Base-by-base conservation (phyloP, 2,888 invertebrate genomes). In the Nebria brevicollis region DNA sequence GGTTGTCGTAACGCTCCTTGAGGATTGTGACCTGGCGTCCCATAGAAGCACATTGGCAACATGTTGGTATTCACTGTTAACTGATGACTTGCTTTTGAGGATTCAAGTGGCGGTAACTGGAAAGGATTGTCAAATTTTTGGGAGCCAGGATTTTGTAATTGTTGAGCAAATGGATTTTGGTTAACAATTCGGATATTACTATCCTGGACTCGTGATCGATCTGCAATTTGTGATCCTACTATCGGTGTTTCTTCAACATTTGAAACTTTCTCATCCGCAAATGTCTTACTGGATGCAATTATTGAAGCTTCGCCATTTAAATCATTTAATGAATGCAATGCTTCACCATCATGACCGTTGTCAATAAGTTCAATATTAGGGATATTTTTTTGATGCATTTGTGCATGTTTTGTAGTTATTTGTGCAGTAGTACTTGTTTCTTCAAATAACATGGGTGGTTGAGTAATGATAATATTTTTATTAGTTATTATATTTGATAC, bases 11-110 rank as follows among this genome's bases (percentile, higher is more conserved):
- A 42, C 11, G 66, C 66, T 54, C 54, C 54, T 20, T 65, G 42
- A n/a, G 72, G 34, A 72, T 77, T 81, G 25, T 77, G 73, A 72
- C 42, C 72, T 1, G 81, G 81, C 11, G 20, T 2, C 1, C 81
- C 81, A 66, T 81, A 81, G 15, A 77, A 81, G 42, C 81, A 81
- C 70, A 81, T 26, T 13, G 81, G 81, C 54, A 81, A 43, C 76
- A 81, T 77, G 68, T 80, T 80, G n/a, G 77, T 72, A 20, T 81
- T 81, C 8, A 76, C 77, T n/a, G 81, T 81, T 20, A 81, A 26
- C 42, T 81, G 81, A 11, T 77, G 76, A 73, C 81, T 81, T n/a
- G 81, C 81, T 77, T 81, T 81, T 7, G 77, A 77, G 13, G 81
- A 41, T 15, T 81, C 81, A 15, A 81, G 15, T 11, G 81, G 72